phyloP scores from a whole-genome alignment of 2,888 invertebrate species.

The Apantesis nais region DNA sequence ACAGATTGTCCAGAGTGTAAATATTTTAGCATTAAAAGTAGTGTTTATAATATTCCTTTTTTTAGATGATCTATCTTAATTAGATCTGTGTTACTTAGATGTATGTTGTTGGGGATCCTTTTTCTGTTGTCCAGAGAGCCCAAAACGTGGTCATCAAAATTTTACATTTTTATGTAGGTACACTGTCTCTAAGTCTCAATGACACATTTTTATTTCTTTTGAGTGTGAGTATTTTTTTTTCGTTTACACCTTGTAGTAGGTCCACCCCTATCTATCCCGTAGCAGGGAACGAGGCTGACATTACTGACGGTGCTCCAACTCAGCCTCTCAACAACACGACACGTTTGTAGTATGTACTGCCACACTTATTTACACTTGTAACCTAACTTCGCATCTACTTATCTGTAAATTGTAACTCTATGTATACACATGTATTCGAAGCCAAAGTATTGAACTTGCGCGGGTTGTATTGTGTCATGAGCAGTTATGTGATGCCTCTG shows the following conservation, averaged over 20 bases:
- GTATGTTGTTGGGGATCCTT: too few species aligned
- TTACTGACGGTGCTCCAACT: neutral
- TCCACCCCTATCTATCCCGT: too few species aligned
- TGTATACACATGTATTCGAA: conserved; percentile 45
- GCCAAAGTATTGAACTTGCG: conserved; percentile 68
- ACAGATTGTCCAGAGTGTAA: neutral
- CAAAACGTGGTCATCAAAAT: too few species aligned
- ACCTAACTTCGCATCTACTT: conserved; percentile 35
- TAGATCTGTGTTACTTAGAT: too few species aligned
- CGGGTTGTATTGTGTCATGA: conserved; percentile 71
- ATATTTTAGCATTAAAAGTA: neutral
- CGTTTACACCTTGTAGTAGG: too few species aligned
- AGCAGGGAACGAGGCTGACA: too few species aligned
- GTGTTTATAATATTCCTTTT: neutral
- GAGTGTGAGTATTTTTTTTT: too few species aligned
- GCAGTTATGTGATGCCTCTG: conserved; percentile 76
- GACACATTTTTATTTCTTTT: too few species aligned
- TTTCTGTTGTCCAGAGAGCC: too few species aligned
- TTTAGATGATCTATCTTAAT: neutral
- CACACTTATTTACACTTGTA: conserved; percentile 8
- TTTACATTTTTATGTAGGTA: too few species aligned
- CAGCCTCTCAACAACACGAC: neutral
- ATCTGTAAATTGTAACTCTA: conserved; percentile 33
- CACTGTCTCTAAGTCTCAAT: too few species aligned
- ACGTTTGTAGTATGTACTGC: neutral